Conservation (phyloP, 2,888 invertebrate species). For the Apeira syringaria region DNA sequence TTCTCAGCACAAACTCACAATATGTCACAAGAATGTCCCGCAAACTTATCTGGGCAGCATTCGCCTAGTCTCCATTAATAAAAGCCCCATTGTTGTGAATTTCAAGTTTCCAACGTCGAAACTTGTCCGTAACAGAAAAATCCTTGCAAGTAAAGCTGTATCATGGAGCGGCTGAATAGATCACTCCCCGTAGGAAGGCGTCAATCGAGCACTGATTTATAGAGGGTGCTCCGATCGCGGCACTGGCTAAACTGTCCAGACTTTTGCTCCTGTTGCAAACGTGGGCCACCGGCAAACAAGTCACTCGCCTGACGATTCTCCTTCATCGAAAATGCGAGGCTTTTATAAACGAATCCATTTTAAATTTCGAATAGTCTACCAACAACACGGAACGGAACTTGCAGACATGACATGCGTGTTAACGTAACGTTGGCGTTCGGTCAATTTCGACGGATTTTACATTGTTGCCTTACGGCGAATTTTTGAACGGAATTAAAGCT, state of each 20-base stretch:
- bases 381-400: conserved; percentile 71
- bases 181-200: conserved; percentile 82
- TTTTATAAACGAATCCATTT: conserved; percentile 79
- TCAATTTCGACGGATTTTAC: conserved; percentile 64
- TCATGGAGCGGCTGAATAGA: conserved; percentile 76
- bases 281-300: conserved; percentile 75
- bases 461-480: conserved; percentile 46
- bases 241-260: conserved; percentile 74
- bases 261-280: conserved; percentile 72
- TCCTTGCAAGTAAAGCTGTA: conserved; percentile 74
- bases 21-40: conserved; percentile 48
- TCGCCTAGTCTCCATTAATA: conserved; percentile 47
- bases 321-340: conserved; percentile 78
- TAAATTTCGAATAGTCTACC: conserved; percentile 76
- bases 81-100: conserved; percentile 49
- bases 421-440: conserved; percentile 71
- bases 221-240: conserved; percentile 62
- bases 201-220: conserved; percentile 81
- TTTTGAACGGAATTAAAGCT: conserved; percentile 55
- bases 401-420: conserved; percentile 78
- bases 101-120: conserved; percentile 39
- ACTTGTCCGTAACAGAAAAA: conserved; percentile 59
- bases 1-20: background rate
- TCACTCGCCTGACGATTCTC: conserved; percentile 78
- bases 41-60: conserved; percentile 7